phyloP scores from a whole-genome alignment of 2,113 vertebrate genomes.

The Lasiurus borealis region DNA sequence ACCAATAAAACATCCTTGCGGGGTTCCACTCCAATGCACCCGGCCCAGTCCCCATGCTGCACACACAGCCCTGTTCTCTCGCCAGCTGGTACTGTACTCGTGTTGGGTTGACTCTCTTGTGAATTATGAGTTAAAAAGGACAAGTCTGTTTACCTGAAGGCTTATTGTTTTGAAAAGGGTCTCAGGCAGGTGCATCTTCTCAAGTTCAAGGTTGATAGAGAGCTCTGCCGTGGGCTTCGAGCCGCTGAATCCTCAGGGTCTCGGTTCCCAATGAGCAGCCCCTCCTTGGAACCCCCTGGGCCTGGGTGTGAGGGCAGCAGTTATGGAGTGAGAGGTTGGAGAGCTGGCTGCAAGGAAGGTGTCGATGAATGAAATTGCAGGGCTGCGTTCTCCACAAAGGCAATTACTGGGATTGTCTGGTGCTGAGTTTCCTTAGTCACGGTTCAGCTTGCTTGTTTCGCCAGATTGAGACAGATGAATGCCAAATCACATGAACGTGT shows the following conservation, averaged over 20 bases:
- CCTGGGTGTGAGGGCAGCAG: neutral
- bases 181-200: neutral
- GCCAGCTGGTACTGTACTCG: neutral
- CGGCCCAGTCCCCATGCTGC: neutral
- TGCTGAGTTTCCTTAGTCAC: conserved; percentile 69
- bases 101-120: neutral
- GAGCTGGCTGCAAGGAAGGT: conserved; percentile 42
- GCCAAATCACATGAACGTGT: neutral
- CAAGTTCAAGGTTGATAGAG: neutral
- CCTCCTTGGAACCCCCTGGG: neutral
- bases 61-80: neutral
- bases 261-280: neutral
- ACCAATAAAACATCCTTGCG: neutral
- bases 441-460: conserved; percentile 23
- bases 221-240: neutral
- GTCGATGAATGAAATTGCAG: conserved; percentile 22
- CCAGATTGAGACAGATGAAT: conserved; percentile 7
- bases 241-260: neutral
- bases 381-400: neutral
- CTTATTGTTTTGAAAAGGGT: conserved; percentile 40
- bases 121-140: neutral
- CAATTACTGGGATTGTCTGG: conserved; percentile 71
- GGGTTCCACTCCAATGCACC: neutral
- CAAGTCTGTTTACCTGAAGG: neutral
- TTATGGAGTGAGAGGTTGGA: neutral